These are phyloP conservation scores for Paedocypris sp. DNA, from an alignment of 2,113 vertebrate species.

Conservation along the genomic window DNA sequence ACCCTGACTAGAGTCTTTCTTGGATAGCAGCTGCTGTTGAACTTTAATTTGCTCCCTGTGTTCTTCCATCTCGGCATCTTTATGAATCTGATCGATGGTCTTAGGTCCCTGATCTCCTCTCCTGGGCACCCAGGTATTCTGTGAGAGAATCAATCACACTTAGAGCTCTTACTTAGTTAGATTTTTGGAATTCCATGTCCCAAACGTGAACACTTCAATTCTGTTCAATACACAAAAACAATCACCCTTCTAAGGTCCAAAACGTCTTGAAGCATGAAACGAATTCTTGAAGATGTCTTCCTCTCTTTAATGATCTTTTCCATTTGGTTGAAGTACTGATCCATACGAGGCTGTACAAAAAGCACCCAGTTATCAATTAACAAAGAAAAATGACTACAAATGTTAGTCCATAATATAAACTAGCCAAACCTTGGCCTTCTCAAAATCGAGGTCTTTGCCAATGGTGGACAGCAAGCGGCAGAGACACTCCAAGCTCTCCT, in stretches of 20 bases:
- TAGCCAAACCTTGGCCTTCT: conserved; percentile 78
- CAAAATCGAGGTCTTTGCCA: conserved; percentile 96
- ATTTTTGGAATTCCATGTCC: too few relatives aligned
- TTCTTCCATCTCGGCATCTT: conserved; percentile 90
- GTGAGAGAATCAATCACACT: too few relatives aligned
- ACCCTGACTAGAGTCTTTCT: conserved; percentile 61
- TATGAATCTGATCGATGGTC: conserved; percentile 96
- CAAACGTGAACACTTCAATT: too few relatives aligned
- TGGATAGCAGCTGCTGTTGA: conserved; percentile 81
- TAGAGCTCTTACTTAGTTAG: too few relatives aligned
- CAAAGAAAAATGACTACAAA: neutral
- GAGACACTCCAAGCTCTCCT: conserved; percentile 93
- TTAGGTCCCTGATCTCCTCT: conserved; percentile 92
- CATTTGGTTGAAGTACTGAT: conserved; percentile 97
- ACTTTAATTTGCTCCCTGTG: conserved; percentile 89
- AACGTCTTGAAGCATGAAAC: conserved; percentile 94
- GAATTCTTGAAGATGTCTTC: conserved; percentile 91
- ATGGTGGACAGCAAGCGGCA: conserved; percentile 92
- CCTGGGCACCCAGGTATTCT: conserved; percentile 91
- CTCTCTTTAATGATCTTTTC: conserved; percentile 95
- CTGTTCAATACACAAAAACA: too few relatives aligned
- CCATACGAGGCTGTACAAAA: conserved; percentile 80
- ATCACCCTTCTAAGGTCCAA: conserved; percentile 81
- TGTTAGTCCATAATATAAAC: neutral
- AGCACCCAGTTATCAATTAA: neutral